Conservation (phyloP, 64 coral and sea anemone genomes). For the Montipora foliosa region DNA sequence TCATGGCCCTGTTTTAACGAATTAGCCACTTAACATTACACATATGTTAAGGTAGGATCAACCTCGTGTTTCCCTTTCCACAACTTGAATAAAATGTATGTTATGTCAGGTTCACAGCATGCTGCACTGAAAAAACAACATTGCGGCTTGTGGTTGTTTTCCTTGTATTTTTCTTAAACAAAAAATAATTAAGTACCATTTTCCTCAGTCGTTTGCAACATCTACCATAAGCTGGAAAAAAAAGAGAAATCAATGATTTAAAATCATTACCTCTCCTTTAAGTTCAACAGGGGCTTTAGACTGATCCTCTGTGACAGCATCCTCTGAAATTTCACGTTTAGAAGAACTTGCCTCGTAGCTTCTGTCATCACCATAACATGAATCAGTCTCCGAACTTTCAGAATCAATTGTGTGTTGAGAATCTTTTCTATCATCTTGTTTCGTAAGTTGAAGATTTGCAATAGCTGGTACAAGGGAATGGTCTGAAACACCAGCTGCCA, state of each 20-base stretch:
- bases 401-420: not conserved
- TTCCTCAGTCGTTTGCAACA: too few relatives aligned
- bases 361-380: constrained; percentile 20
- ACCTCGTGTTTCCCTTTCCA: too few relatives aligned
- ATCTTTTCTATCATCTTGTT: not conserved
- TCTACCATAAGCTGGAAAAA: too few relatives aligned
- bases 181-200: not conserved
- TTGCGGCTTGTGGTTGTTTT: too few relatives aligned
- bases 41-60: too few relatives aligned
- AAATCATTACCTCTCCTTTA: constrained; percentile 73
- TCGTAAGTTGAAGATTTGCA: not conserved
- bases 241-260: not conserved
- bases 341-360: not conserved
- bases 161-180: not conserved
- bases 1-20: not conserved
- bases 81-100: too few relatives aligned
- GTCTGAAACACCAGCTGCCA: not conserved
- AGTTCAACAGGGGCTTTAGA: constrained; percentile 71
- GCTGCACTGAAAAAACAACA: too few relatives aligned
- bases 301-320: not conserved
- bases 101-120: too few relatives aligned
- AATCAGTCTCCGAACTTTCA: constrained; percentile 52
- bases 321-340: not conserved
- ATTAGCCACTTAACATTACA: too few relatives aligned
- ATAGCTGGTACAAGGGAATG: not conserved